Evolutionary conservation across 2,888 invertebrate genomes (phyloP).

Genomic region (Cryptus viduatorius): DNA sequence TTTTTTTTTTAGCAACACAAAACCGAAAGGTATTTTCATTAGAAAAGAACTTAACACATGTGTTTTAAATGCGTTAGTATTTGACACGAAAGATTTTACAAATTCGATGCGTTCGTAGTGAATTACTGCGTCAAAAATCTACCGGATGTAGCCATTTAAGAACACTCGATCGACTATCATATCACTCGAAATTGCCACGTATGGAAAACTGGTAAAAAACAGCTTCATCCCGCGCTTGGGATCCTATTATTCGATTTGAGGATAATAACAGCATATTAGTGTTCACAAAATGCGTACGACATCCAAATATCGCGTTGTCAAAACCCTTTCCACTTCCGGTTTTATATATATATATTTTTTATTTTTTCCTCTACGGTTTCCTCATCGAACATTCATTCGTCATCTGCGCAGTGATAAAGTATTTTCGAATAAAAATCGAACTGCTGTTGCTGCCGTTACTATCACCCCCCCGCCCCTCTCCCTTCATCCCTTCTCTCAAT

Average conservation of each 20-base stretch:
- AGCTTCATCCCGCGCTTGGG: background rate
- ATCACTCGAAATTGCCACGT: too few species aligned
- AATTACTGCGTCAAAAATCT: too few species aligned
- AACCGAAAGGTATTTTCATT: too few species aligned
- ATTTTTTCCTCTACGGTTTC: constrained; percentile 57
- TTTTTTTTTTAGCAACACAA: too few species aligned
- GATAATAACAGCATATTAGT: constrained; percentile 16
- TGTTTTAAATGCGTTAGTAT: too few species aligned
- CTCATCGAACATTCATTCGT: constrained; percentile 68
- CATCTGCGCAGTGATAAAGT: constrained; percentile 65
- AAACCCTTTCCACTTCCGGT: background rate
- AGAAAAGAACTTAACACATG: too few species aligned
- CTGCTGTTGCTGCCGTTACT: constrained; percentile 57
- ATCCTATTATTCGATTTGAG: background rate
- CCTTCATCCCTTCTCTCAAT: background rate
- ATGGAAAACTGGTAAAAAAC: constrained; percentile 23
- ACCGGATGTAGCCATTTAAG: too few species aligned
- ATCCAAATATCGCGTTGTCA: constrained; percentile 30
- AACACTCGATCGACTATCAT: too few species aligned
- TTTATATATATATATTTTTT: constrained; percentile 8
- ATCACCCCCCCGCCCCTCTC: constrained; percentile 26
- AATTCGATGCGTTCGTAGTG: too few species aligned
- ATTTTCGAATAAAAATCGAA: constrained; percentile 70
- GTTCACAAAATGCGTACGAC: background rate
- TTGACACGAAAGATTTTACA: too few species aligned